Conservation (phyloP, 2,888 invertebrate genomes). For the Conus canariensis region DNA sequence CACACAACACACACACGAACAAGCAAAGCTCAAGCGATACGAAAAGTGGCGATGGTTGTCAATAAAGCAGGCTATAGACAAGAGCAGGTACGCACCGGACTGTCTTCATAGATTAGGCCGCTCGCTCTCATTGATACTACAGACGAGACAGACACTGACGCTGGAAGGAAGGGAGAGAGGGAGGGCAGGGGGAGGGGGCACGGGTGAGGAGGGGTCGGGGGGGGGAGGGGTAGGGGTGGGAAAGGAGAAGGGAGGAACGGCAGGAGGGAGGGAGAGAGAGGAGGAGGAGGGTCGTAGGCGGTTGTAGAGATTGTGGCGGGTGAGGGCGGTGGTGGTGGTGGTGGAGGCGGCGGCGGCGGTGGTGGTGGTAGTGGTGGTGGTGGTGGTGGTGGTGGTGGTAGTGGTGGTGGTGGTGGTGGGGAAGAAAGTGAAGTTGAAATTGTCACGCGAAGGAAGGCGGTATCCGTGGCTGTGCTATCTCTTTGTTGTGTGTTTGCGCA, state of each 20-base stretch:
- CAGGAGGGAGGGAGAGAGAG: background rate
- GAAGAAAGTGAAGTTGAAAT: background rate
- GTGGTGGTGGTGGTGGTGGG: background rate
- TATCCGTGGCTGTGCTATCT: conserved; percentile 16
- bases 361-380: background rate
- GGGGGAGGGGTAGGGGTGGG: background rate
- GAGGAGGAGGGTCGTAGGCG: background rate
- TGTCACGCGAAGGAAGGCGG: conserved; percentile 28
- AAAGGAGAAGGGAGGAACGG: background rate
- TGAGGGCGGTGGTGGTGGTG: background rate
- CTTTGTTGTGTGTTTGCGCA: conserved; percentile 20
- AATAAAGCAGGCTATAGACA: background rate
- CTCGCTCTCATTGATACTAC: conserved; percentile 29
- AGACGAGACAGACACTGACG: background rate
- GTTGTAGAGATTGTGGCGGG: background rate
- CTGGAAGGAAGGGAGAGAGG: background rate
- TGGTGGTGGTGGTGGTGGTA: background rate
- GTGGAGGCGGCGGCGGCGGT: background rate
- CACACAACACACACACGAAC: too few species aligned
- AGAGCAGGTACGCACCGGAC: background rate
- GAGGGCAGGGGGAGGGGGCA: background rate
- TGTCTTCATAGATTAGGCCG: conserved; percentile 29
- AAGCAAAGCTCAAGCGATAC: too few species aligned
- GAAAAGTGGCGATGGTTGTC: background rate
- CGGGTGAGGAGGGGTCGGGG: background rate